Evolutionary conservation across 2,797 vertebrate genomes (phyloP), one percentile per base, ranked within the genome.

Genomic region (Luscinia megarhynchos): DNA sequence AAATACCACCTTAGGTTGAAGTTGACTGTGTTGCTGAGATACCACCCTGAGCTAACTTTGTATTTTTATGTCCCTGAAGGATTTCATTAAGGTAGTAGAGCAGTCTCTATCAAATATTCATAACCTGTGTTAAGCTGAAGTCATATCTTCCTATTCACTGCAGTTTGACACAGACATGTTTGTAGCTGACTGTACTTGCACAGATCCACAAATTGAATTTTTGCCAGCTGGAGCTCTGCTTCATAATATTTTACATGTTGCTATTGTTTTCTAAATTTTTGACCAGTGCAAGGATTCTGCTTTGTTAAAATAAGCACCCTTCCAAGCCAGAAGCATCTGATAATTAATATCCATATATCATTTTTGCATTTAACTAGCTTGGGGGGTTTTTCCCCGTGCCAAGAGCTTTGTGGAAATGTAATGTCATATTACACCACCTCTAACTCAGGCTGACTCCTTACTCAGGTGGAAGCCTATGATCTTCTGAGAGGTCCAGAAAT

Each of bases 301-400:
- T 67, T 54, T 36, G 13, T 57, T 75, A 59, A 48, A 73, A 50
- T 27, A 2, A 73, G 12, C 18, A n/a, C 59, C 34, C 72, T 74
- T 11, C 29, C 13, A 32, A 67, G 64, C 11, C 40, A 58, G 18
- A 32, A 66, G 15, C 11, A 32, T 16, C 4, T 30, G 32, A 46
- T 66, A 50, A 46, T 8, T 2, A 22, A 32, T 20, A 54, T 32
- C 32, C 12, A 22, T 53, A n/a, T 5, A 3, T 34, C 3, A 55
- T 22, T 63, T 59, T 22, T 90, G 30, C 5, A 9, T 20, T 81
- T 77, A 64, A 76, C 5, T 45, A 7, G 4, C 10, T 46, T 19
- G 21, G 24, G 7, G 6, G 7, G 15, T 5, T 3, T 12, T 53
- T 46, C 45, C 12, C 11, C 11, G 2, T 2, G 5, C 14, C 6